Evolutionary conservation across 2,888 invertebrate genomes (phyloP), one percentile per base, ranked within the genome.

Genomic region (Oscheius myriophilus): DNA sequence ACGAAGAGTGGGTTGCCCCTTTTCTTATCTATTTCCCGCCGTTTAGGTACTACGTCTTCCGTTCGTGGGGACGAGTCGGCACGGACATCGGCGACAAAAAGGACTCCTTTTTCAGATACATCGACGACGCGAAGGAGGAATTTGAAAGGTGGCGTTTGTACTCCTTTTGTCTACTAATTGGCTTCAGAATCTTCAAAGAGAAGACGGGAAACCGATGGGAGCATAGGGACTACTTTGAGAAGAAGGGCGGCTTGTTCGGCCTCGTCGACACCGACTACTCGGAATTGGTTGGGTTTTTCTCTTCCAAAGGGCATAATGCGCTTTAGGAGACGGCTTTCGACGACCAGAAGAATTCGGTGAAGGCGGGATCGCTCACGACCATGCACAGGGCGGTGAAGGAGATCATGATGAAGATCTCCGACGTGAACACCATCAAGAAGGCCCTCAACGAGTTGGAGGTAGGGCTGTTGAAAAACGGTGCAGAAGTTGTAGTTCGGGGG

Each of bases 31-130:
- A 3, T 33, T 16, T 42, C 4, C 16, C 16, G 16, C 16, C n/a
- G 25, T 64, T 41, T 2, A 69, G 57, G 7, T 92, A 90, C 87
- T 93, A 92, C 91, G 85, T 96, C 33, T 96, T 93, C 88, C 91
- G 95, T 18, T 90, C 94, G 0, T 98, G 97, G 97, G 98, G 98
- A 14, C 91, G 97, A 69, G 95, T 96, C 78, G 96, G 97, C 4
- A 98, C 97, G 0, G 92, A 92, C 0, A 93, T 95, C 81, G 97
- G 97, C 7, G 87, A 87, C 9, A 84, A 83, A 69, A 87, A 87
- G 66, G 63, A 86, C 18, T 87, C 88, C 58, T 68, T 69, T 3
- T 81, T 68, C 63, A 39, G 51, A 23, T 49, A 53, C 84, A 76
- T 80, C 76, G 64, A 75, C 11, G 71, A 68, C 1, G 88, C 87